A percentile compares a stretch with the other conserved stretches of the same genome.
Evolutionary conservation across 2,888 invertebrate species (phyloP).

Genomic region (Clanis bilineata): DNA sequence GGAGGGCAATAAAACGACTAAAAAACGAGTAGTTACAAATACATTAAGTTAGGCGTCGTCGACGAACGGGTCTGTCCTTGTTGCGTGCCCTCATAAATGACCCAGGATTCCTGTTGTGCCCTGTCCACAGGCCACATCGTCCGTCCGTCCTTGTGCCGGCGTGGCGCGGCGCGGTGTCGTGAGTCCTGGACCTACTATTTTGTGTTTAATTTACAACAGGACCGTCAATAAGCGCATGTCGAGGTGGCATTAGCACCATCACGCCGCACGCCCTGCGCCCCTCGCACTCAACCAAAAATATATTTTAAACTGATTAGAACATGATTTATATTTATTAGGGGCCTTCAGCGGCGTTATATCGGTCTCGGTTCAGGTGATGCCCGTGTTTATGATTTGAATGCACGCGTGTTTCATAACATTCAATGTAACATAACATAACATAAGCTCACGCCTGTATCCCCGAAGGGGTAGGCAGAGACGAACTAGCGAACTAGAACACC

Average conservation of each 20-base stretch:
- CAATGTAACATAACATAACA: too few relatives aligned
- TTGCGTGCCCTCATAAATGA: not conserved
- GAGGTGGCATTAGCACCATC: not conserved
- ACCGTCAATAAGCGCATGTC: not conserved
- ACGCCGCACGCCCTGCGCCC: not conserved
- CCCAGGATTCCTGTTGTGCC: too few relatives aligned
- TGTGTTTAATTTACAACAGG: not conserved
- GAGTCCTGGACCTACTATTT: not conserved
- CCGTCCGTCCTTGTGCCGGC: not conserved
- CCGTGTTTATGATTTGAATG: not conserved
- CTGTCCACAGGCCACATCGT: not conserved
- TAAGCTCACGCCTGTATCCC: too few relatives aligned
- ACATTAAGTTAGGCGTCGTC: too few relatives aligned
- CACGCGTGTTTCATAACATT: too few relatives aligned
- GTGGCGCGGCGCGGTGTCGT: not conserved
- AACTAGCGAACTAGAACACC: too few relatives aligned
- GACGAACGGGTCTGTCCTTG: not conserved
- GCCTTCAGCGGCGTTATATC: not conserved
- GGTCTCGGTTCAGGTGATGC: not conserved
- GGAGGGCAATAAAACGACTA: too few relatives aligned
- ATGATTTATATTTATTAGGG: not conserved
- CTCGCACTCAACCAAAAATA: not conserved
- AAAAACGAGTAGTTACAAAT: too few relatives aligned
- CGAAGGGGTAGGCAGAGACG: too few relatives aligned
- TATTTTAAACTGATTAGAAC: not conserved